phyloP scores from a whole-genome alignment of 2,888 invertebrate genomes.

The Anthophora plumipes region DNA sequence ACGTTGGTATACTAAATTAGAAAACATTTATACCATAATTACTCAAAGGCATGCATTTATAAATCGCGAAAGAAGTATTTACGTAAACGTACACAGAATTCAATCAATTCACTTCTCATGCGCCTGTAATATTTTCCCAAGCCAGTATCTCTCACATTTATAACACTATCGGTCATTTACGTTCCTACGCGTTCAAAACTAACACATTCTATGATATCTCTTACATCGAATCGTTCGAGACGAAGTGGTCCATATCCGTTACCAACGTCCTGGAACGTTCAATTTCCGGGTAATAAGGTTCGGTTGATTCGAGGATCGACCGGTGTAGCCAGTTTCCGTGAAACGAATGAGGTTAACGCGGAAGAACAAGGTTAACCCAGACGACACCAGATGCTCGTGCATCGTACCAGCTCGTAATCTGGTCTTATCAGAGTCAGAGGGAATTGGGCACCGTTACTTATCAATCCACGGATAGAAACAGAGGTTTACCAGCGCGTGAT shows the following conservation, averaged over 20 bases:
- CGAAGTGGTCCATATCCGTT: not conserved
- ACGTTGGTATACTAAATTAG: too few relatives aligned
- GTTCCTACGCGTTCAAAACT: not conserved
- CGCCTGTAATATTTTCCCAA: not conserved
- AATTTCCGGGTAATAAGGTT: conserved; percentile 1
- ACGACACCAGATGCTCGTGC: conserved; percentile 11
- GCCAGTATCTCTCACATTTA: not conserved
- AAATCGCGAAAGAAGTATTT: too few relatives aligned
- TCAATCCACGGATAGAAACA: conserved; percentile 37
- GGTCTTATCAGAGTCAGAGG: conserved; percentile 41
- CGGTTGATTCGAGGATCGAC: conserved; percentile 1
- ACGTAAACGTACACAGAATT: not conserved
- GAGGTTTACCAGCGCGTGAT: conserved; percentile 23
- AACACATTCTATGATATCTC: not conserved
- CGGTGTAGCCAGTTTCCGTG: not conserved
- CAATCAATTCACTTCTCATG: not conserved
- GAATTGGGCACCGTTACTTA: conserved; percentile 51
- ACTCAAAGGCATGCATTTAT: too few relatives aligned
- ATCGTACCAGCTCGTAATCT: conserved; percentile 36
- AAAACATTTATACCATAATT: too few relatives aligned
- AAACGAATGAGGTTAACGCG: conserved; percentile 21
- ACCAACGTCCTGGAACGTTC: not conserved
- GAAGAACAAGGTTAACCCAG: conserved; percentile 26
- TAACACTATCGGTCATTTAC: not conserved
- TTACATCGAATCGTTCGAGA: not conserved